Conservation (phyloP, 2,113 vertebrate species). For the Grantiella picta region DNA sequence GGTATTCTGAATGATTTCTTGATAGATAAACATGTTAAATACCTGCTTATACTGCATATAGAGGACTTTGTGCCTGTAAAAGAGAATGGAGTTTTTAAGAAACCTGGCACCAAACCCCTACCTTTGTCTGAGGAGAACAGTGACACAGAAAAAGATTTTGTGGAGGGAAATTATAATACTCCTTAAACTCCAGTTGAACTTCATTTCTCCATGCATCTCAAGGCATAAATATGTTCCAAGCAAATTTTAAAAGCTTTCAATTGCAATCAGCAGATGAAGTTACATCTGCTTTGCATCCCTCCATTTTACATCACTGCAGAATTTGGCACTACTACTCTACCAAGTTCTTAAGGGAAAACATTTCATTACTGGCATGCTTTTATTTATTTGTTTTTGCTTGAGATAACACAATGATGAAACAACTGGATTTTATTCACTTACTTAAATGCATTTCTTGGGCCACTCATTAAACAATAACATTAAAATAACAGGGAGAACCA, state of each 20-base stretch:
- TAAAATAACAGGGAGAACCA: conserved; percentile 61
- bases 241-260: conserved; percentile 69
- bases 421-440: conserved; percentile 60
- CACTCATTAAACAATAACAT: conserved; percentile 52
- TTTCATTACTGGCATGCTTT: conserved; percentile 66
- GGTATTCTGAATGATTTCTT: neutral
- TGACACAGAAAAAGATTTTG: neutral
- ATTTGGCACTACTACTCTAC: conserved; percentile 63
- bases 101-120: neutral
- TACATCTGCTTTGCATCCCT: conserved; percentile 79
- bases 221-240: conserved; percentile 56
- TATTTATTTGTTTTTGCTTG: conserved; percentile 72
- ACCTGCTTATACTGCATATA: neutral
- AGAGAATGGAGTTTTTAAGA: neutral
- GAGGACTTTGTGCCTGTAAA: neutral
- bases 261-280: conserved; percentile 70
- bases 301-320: conserved; percentile 69
- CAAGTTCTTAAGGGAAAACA: conserved; percentile 61
- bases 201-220: conserved; percentile 38
- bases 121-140: neutral
- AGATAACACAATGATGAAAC: conserved; percentile 53
- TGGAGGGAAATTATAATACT: neutral
- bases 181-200: conserved; percentile 66
- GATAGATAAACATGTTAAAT: neutral
- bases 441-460: conserved; percentile 61